Evolutionary conservation across 2,113 vertebrate species (phyloP), one percentile per base, ranked within the genome.

Genomic region (Propithecus coquereli): DNA sequence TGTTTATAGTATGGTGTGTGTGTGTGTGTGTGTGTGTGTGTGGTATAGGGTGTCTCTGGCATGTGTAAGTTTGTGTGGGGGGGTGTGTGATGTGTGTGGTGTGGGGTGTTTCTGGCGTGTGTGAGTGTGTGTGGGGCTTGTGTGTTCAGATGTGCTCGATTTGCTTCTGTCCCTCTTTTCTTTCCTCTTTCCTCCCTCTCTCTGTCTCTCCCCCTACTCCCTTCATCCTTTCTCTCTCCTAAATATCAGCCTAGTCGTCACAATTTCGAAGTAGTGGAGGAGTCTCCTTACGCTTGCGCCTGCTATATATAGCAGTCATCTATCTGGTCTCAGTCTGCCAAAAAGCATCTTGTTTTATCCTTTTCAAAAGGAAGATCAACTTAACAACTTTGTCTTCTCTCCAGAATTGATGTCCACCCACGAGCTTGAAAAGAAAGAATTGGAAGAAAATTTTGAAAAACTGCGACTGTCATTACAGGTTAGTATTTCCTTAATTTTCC

Each of bases 381-480:
- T 30, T 77, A 89, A 86, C 57, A 13, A 25, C 80, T 2, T 81
- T 50, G 5, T 89, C 40, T 98, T 95, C 97, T 91, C 96, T 79
- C 71, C 97, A 99, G 99, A 99, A 97, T 84, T 99, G 96, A 99
- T 99, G 70, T 98, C 98, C 96, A 98, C 98, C 91, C 99, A 99
- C 30, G 99, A 99, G 70, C 98, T 99, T 95, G 99, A 99, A 98
- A 99, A 99, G 98, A 99, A 99, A 97, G 99, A 99, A 70, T 96
- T 99, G 94, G 99, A 99, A 95, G 99, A 99, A 96, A 99, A 98
- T 76, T 99, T 99, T 98, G 99, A 99, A 94, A 99, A 99, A 96
- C 98, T 99, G 94, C 98, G 99, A 61, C 98, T 99, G 88, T 99
- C 99, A 0, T 98, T 99, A 90, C 99, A 99, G 99, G 99, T 99